Percentiles rank a stretch among this genome's conserved stretches.
These are phyloP conservation scores for Drosophila prosaltans DNA, from an alignment of 1,140 invertebrate species.

Conservation along the genomic window DNA sequence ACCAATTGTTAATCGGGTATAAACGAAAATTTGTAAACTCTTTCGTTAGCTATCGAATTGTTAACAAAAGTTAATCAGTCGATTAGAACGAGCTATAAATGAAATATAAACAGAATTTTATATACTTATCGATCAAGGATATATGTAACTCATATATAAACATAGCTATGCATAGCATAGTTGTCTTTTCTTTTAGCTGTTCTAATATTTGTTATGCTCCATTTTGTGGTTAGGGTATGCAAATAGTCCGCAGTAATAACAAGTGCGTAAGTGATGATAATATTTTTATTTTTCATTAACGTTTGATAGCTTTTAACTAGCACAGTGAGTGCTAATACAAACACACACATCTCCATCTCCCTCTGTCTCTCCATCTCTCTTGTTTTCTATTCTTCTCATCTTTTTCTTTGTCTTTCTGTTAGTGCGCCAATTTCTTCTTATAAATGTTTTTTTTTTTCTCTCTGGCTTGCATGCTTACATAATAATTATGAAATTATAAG, in stretches of 20 bases:
- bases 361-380: not conserved
- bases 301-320: slow-evolving; percentile 20
- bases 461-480: slow-evolving; percentile 73
- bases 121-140: too few species aligned
- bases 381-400: not conserved
- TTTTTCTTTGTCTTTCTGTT: slow-evolving; percentile 4
- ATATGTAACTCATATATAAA: too few species aligned
- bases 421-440: slow-evolving; percentile 53
- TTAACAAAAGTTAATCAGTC: too few species aligned
- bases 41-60: not conserved
- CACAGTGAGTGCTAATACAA: slow-evolving; percentile 55
- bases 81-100: too few species aligned
- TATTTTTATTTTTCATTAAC: slow-evolving; percentile 73
- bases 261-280: slow-evolving; percentile 49
- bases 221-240: slow-evolving; percentile 10
- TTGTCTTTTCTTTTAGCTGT: too few species aligned
- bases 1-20: not conserved
- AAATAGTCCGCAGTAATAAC: slow-evolving; percentile 29
- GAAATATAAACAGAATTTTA: too few species aligned
- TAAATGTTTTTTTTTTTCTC: not conserved
- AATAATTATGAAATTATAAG: slow-evolving; percentile 72
- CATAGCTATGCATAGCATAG: too few species aligned
- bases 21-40: not conserved
- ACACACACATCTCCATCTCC: not conserved
- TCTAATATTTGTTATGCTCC: not conserved